Percentiles rank a stretch among this genome's conserved stretches.
Evolutionary conservation across 2,888 invertebrate genomes (phyloP).

Genomic region (Ophonus ardosiacus): DNA sequence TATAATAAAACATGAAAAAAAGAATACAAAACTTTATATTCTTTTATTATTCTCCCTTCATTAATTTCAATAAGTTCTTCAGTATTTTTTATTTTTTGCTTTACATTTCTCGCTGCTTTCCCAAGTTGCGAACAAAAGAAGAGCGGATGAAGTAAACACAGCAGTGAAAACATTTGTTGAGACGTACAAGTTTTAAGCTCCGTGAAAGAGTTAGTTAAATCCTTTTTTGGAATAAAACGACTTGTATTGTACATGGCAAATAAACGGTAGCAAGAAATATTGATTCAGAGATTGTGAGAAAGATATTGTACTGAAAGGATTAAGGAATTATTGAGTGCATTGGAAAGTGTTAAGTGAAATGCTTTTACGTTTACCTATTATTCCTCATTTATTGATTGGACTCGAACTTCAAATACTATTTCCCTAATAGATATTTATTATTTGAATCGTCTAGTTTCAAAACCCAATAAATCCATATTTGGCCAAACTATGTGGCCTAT

Average conservation of each 20-base stretch:
- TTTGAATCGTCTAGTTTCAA: too few relatives aligned
- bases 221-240: constrained; percentile 5
- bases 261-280: not conserved
- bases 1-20: not conserved
- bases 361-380: too few relatives aligned
- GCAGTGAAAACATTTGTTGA: constrained; percentile 31
- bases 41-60: not conserved
- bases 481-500: too few relatives aligned
- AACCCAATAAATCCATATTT: too few relatives aligned
- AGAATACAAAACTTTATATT: not conserved
- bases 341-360: too few relatives aligned
- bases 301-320: not conserved
- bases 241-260: not conserved
- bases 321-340: not conserved
- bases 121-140: constrained; percentile 18
- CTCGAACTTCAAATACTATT: too few relatives aligned
- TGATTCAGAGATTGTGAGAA: not conserved
- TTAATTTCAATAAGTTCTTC: not conserved
- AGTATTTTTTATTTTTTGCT: not conserved
- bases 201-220: constrained; percentile 42
- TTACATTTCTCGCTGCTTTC: not conserved
- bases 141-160: constrained; percentile 31
- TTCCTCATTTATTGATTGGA: too few relatives aligned
- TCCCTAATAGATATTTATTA: too few relatives aligned
- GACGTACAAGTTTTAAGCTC: constrained; percentile 38